Evolutionary conservation across 2,113 vertebrate genomes (phyloP), one percentile per base, ranked within the genome.

Genomic region (Gila orcuttii): DNA sequence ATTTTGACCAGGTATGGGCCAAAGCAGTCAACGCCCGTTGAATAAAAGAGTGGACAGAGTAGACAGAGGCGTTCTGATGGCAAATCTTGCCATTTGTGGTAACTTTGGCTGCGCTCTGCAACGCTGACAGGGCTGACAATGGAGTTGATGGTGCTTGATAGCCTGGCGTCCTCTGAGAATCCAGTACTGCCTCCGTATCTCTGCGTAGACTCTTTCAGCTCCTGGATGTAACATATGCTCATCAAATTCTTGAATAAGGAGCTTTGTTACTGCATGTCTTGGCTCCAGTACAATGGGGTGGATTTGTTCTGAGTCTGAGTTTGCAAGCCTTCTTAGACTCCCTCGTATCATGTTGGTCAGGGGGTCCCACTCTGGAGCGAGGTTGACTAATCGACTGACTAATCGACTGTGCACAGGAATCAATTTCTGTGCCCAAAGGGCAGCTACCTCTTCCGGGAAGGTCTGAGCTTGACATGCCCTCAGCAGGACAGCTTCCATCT

Each of bases 81-180:
- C 6, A 73, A 42, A 19, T 73, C 36, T n/a, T n/a, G 78, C 31
- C 78, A 79, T 62, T n/a, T 60, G 79, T 1, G 79, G 62, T 0
- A 82, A 4, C 42, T 82, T 82, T 68, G 79, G 62, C 23, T 66
- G 60, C 0, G 80, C 50, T 28, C 80, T 52, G 64, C 57, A 80
- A 0, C 21, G 9, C 39, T 45, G 69, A 36, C 75, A 77, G 3
- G 75, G 19, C 13, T 21, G 25, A 78, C 75, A 78, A 11, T 21
- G 5, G 8, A 33, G 13, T 21, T 69, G 66, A 69, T 69, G 66
- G 15, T 69, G 4, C 28, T 69, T 69, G 2, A 69, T 69, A 6
- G 17, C 47, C 3, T 55, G 50, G 0, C 50, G 17, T 11, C 75
- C 75, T 36, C 50, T 33, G 15, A 55, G 75, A 33, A 77, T 77